These are phyloP conservation scores for Plecturocebus donacophilus DNA, from an alignment of 2,113 vertebrate genomes.

Conservation along the genomic window DNA sequence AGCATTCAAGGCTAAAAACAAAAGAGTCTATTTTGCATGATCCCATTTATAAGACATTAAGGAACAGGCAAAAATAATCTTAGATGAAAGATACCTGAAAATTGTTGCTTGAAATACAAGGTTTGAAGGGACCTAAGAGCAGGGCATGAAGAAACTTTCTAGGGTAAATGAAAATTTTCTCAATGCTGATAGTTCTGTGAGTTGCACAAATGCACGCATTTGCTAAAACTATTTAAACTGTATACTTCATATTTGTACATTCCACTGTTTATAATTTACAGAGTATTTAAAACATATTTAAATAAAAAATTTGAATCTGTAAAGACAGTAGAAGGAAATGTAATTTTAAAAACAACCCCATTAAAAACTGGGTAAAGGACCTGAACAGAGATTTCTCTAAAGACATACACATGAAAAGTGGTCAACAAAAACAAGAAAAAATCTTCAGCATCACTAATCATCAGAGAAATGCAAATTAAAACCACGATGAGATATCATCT, in stretches of 20 bases:
- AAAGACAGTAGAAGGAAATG: not conserved
- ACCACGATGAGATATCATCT: too few relatives aligned
- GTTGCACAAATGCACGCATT: not conserved
- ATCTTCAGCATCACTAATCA: too few relatives aligned
- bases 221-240: not conserved
- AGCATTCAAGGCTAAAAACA: not conserved
- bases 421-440: too few relatives aligned
- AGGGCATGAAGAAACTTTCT: not conserved
- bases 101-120: not conserved
- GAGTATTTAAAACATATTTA: not conserved
- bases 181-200: not conserved
- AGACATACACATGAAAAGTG: too few relatives aligned
- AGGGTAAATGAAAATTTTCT: not conserved
- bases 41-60: not conserved
- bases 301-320: not conserved
- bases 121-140: not conserved
- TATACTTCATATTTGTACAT: not conserved
- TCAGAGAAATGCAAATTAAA: too few relatives aligned
- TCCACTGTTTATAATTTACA: not conserved
- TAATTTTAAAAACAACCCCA: not conserved
- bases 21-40: not conserved
- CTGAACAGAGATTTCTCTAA: too few relatives aligned
- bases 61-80: not conserved
- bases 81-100: not conserved
- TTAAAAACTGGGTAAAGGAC: too few relatives aligned